A percentile compares a stretch with the other conserved stretches of the same genome.
phyloP scores from a whole-genome alignment of 2,113 vertebrate species.

The Thymallus thymallus region DNA sequence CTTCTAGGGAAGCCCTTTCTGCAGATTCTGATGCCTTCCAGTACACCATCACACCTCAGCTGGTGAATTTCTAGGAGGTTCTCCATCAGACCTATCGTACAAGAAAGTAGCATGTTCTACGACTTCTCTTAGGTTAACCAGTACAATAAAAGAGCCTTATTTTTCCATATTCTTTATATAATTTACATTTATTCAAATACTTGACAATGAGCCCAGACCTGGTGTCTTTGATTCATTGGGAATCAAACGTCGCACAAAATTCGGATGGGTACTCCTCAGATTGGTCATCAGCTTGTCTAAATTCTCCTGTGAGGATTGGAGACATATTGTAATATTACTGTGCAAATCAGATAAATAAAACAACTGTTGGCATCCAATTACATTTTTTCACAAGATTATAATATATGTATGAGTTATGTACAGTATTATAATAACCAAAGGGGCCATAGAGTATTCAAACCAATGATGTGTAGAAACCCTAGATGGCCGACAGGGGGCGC shows the following conservation, averaged over 20 bases:
- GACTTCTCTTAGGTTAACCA: background rate
- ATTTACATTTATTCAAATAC: no score
- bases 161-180: no score
- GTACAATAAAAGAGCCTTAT: background rate
- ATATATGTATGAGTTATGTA: no score
- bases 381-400: no score
- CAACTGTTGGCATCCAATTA: no score
- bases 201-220: constrained; percentile 57
- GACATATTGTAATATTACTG: no score
- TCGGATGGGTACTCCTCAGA: constrained; percentile 86
- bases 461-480: no score
- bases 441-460: no score
- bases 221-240: constrained; percentile 96
- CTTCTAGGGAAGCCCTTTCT: constrained; percentile 91
- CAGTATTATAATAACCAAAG: no score
- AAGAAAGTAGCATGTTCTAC: background rate
- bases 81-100: constrained; percentile 79
- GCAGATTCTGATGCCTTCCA: constrained; percentile 88
- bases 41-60: constrained; percentile 84
- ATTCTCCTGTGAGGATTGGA: constrained; percentile 75
- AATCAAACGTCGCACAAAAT: constrained; percentile 91
- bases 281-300: constrained; percentile 92
- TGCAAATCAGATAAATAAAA: no score
- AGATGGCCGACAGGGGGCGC: no score
- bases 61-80: constrained; percentile 88